These are phyloP conservation scores for Corvus hawaiiensis DNA, from an alignment of 2,113 vertebrate species.

Conservation along the genomic window DNA sequence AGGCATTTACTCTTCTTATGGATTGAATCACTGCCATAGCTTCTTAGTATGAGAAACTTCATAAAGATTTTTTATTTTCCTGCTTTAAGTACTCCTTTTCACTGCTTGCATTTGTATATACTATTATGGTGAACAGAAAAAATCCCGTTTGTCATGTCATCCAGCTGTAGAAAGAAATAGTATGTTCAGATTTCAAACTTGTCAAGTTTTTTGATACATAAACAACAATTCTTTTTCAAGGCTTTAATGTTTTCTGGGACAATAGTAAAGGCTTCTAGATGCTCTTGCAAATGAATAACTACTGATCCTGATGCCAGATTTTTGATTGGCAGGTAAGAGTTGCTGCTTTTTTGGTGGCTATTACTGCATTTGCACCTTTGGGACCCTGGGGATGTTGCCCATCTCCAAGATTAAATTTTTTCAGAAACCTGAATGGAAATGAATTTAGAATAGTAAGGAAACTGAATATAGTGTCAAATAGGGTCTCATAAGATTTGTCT, in stretches of 20 bases:
- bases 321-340: neutral
- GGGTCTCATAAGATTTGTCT: neutral
- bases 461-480: neutral
- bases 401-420: neutral
- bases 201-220: neutral
- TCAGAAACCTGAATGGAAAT: neutral
- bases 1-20: neutral
- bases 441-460: neutral
- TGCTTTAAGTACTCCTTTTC: neutral
- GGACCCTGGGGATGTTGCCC: neutral
- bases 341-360: neutral
- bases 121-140: neutral
- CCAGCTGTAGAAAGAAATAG: neutral
- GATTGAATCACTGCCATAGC: neutral
- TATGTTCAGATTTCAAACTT: neutral
- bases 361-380: neutral
- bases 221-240: neutral
- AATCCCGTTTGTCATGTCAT: neutral
- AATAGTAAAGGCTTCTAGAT: neutral
- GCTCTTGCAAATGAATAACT: neutral
- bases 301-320: neutral
- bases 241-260: neutral
- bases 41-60: conserved; percentile 1
- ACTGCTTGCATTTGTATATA: neutral
- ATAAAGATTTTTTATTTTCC: neutral